These are phyloP conservation scores for Aricia agestis DNA, from an alignment of 1,140 invertebrate species.

Conservation along the genomic window DNA sequence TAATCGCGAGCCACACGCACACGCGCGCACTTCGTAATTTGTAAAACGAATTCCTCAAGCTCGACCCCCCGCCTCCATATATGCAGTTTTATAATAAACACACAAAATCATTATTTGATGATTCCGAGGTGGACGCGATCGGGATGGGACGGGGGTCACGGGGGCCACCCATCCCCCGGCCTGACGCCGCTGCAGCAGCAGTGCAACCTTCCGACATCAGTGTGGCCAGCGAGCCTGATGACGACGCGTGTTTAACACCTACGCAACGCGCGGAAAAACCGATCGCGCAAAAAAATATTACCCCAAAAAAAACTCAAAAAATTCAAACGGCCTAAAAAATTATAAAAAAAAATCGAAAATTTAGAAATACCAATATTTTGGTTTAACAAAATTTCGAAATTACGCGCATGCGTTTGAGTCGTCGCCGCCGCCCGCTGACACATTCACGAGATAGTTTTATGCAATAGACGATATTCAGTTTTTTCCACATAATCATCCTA, in stretches of 20 bases:
- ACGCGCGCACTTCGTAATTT: constrained; percentile 37
- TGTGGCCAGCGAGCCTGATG: constrained; percentile 67
- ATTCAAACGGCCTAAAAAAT: constrained; percentile 63
- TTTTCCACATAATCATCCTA: constrained; percentile 70
- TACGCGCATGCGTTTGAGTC: constrained; percentile 67
- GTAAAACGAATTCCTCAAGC: constrained; percentile 50
- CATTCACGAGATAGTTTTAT: constrained; percentile 71
- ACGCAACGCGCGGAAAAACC: constrained; percentile 63
- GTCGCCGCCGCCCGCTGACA: constrained; percentile 62
- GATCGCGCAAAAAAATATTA: constrained; percentile 48
- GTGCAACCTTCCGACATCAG: constrained; percentile 61
- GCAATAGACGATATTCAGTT: constrained; percentile 71
- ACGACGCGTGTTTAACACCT: constrained; percentile 70
- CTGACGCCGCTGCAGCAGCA: constrained; percentile 56
- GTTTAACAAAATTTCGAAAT: constrained; percentile 65
- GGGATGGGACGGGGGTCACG: constrained; percentile 48
- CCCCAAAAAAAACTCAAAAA: constrained; percentile 38
- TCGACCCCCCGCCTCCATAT: constrained; percentile 35
- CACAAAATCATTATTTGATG: constrained; percentile 75
- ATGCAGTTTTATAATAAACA: constrained; percentile 69
- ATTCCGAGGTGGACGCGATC: constrained; percentile 64
- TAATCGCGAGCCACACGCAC: constrained; percentile 44
- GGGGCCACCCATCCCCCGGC: constrained; percentile 49
- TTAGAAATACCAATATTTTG: constrained; percentile 66
- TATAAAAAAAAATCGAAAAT: constrained; percentile 51